Conservation (phyloP, 2,797 vertebrate genomes). For the Poeciliopsis infans region DNA sequence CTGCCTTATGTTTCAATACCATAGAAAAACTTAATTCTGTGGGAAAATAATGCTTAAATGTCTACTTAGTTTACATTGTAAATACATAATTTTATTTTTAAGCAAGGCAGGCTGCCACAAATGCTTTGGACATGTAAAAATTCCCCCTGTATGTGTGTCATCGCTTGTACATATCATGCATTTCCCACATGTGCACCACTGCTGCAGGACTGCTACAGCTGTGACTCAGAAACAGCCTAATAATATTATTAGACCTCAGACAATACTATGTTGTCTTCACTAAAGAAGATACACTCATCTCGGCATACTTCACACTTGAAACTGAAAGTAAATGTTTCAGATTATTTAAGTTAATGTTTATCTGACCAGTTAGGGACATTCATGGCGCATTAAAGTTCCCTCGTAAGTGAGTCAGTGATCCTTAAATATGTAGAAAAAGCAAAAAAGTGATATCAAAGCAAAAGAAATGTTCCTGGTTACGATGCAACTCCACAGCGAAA, state of each 20-base stretch:
- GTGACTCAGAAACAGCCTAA: not conserved
- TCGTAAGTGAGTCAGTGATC: not conserved
- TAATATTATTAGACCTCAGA: not conserved
- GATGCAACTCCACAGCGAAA: not conserved
- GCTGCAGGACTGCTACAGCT: not conserved
- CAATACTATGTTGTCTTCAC: not conserved
- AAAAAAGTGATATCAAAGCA: not conserved
- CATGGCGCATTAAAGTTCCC: not conserved
- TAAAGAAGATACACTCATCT: not conserved
- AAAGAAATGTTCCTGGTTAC: not conserved
- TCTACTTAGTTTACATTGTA: not conserved
- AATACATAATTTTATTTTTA: not conserved
- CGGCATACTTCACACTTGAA: not conserved
- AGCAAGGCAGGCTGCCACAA: not conserved
- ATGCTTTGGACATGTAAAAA: not conserved
- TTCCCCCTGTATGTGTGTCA: too few species aligned
- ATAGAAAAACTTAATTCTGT: not conserved
- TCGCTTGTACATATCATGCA: not conserved
- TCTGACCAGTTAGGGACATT: not conserved
- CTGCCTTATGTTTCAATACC: not conserved
- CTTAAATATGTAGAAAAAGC: not conserved
- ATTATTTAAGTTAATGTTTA: not conserved
- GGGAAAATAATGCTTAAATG: not conserved
- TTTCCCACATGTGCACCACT: not conserved
- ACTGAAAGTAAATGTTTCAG: not conserved